Conservation (phyloP, 2,797 vertebrate genomes). For the Aldrovandia affinis region DNA sequence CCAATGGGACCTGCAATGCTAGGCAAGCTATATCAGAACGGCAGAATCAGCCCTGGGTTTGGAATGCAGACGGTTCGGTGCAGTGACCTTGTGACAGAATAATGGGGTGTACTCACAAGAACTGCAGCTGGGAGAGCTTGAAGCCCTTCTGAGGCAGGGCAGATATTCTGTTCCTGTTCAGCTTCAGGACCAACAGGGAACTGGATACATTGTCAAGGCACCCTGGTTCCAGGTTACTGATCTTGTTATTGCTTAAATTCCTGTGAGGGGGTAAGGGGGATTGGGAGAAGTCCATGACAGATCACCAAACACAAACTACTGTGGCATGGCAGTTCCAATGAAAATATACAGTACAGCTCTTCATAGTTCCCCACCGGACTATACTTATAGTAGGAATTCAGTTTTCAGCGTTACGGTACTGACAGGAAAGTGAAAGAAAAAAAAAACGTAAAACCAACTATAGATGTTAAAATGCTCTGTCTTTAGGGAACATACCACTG, state of each 20-base stretch:
- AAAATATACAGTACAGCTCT: background rate
- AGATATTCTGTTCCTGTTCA: slow-evolving; percentile 91
- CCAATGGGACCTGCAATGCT: background rate
- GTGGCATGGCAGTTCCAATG: background rate
- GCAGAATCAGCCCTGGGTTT: background rate
- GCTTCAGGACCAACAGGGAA: slow-evolving; percentile 88
- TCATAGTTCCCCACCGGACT: too few species aligned
- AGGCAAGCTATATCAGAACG: background rate
- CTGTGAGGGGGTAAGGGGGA: too few species aligned
- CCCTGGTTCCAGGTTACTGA: slow-evolving; percentile 86
- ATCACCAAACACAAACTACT: background rate
- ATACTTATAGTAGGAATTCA: too few species aligned
- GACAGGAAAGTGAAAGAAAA: too few species aligned
- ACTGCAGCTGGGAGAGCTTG: slow-evolving; percentile 88
- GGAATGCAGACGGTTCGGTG: background rate
- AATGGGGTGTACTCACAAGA: slow-evolving; percentile 82
- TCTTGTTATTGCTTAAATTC: slow-evolving; percentile 97
- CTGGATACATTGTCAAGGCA: slow-evolving; percentile 95
- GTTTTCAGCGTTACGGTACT: too few species aligned
- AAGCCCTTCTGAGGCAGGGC: slow-evolving; percentile 90
- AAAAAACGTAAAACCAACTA: too few species aligned
- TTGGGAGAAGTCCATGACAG: slow-evolving; percentile 3
- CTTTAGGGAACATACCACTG: too few species aligned
- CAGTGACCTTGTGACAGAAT: background rate
- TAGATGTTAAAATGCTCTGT: too few species aligned